These are phyloP conservation scores for Ecdyonurus torrentis DNA, from an alignment of 2,888 invertebrate species.

Conservation along the genomic window DNA sequence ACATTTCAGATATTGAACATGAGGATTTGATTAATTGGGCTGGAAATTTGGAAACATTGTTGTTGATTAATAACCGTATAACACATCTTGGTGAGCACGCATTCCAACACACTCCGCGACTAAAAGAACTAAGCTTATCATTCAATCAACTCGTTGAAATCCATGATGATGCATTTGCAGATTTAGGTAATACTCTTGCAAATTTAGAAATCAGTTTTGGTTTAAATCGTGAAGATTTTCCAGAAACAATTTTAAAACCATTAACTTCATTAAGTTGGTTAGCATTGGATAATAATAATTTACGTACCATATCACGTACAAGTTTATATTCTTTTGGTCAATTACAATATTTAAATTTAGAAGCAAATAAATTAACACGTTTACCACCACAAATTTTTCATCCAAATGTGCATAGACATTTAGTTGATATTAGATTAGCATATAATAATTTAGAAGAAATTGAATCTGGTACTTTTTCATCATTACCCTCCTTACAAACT, in stretches of 20 bases:
- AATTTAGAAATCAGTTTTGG: conserved; percentile 76
- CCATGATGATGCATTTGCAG: conserved; percentile 61
- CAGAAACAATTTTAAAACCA: conserved; percentile 55
- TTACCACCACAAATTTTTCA: conserved; percentile 52
- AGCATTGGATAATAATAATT: conserved; percentile 74
- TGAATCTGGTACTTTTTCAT: conserved; percentile 50
- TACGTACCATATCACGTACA: conserved; percentile 52
- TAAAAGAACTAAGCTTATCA: conserved; percentile 78
- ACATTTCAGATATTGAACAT: conserved; percentile 56
- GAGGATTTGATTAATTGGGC: conserved; percentile 69
- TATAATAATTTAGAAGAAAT: conserved; percentile 60
- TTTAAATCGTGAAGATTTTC: conserved; percentile 60
- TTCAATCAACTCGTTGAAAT: conserved; percentile 77
- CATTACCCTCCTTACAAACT: conserved; percentile 53
- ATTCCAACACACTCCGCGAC: conserved; percentile 52
- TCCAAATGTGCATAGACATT: conserved; percentile 46
- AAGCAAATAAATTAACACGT: conserved; percentile 61
- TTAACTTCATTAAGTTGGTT: conserved; percentile 63
- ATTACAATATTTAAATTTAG: conserved; percentile 66
- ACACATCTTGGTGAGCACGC: conserved; percentile 47
- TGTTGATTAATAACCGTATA: conserved; percentile 70
- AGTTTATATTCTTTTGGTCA: conserved; percentile 50
- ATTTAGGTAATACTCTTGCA: conserved; percentile 56
- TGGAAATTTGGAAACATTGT: conserved; percentile 56
- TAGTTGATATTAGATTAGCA: conserved; percentile 63